Conservation (phyloP, 2,888 invertebrate genomes). For the Ophion ellenae region DNA sequence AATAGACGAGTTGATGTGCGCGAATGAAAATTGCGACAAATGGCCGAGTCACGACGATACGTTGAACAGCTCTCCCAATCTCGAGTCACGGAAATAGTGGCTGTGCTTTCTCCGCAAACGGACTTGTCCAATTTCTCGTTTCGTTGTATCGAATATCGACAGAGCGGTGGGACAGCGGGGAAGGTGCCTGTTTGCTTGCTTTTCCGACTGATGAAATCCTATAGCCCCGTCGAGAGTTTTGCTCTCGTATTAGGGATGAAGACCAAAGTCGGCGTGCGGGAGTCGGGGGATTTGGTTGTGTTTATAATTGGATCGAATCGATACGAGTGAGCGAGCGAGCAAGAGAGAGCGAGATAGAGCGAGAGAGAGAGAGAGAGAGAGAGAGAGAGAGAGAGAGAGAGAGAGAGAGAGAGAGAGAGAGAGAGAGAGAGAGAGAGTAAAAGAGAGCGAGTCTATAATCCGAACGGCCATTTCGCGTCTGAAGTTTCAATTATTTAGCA, state of each 20-base stretch:
- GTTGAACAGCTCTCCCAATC: neutral
- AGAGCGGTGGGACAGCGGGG: neutral
- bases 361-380: too few species aligned
- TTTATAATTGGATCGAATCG: constrained; percentile 78
- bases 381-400: neutral
- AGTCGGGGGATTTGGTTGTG: constrained; percentile 45
- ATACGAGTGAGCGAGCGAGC: constrained; percentile 33
- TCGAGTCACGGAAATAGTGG: constrained; percentile 4
- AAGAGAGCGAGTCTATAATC: constrained; percentile 50
- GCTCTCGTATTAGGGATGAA: neutral
- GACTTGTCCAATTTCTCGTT: constrained; percentile 29
- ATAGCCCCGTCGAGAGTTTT: constrained; percentile 7
- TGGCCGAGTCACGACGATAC: neutral
- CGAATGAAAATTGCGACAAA: too few species aligned
- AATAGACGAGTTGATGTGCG: too few species aligned
- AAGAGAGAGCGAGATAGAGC: too few species aligned
- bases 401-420: too few species aligned
- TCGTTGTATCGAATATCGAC: constrained; percentile 30
- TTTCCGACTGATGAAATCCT: constrained; percentile 27
- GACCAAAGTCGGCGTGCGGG: neutral
- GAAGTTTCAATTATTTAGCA: constrained; percentile 78
- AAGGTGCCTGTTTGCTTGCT: constrained; percentile 14
- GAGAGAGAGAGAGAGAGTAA: too few species aligned
- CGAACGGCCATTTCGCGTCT: constrained; percentile 72
- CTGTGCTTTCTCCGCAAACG: neutral